These are phyloP conservation scores for Hemitrygon akajei DNA, from an alignment of 2,797 vertebrate species.

Conservation along the genomic window DNA sequence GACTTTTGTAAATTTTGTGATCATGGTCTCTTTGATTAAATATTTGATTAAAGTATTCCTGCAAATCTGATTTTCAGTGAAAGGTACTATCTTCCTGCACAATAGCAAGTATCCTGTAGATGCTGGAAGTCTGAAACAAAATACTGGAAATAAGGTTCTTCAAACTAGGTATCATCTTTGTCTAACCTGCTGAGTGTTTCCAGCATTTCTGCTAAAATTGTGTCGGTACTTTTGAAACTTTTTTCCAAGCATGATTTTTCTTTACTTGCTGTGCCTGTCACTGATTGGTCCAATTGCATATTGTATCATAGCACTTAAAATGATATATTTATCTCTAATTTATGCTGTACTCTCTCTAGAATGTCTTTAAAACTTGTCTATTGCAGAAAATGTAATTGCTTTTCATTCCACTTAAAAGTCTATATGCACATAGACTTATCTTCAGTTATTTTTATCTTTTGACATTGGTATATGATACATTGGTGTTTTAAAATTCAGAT, in stretches of 20 bases:
- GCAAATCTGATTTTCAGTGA: not conserved
- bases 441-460: constrained; percentile 12
- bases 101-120: too few species aligned
- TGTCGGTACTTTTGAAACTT: not conserved
- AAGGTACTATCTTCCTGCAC: not conserved
- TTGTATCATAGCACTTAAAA: not conserved
- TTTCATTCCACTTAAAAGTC: not conserved
- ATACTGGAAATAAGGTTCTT: too few species aligned
- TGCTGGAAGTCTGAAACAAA: too few species aligned
- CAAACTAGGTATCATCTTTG: too few species aligned
- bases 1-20: not conserved
- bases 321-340: not conserved
- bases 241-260: not conserved
- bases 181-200: too few species aligned
- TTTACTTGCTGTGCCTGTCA: not conserved
- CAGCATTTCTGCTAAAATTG: not conserved
- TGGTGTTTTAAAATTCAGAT: not conserved
- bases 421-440: not conserved
- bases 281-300: not conserved
- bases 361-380: not conserved
- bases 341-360: not conserved
- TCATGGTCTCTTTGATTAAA: not conserved
- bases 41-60: not conserved
- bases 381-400: not conserved
- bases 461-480: not conserved